Percentiles rank a stretch among this genome's conserved stretches.
phyloP scores from a whole-genome alignment of 2,888 invertebrate species.

The Dynastes grantii region DNA sequence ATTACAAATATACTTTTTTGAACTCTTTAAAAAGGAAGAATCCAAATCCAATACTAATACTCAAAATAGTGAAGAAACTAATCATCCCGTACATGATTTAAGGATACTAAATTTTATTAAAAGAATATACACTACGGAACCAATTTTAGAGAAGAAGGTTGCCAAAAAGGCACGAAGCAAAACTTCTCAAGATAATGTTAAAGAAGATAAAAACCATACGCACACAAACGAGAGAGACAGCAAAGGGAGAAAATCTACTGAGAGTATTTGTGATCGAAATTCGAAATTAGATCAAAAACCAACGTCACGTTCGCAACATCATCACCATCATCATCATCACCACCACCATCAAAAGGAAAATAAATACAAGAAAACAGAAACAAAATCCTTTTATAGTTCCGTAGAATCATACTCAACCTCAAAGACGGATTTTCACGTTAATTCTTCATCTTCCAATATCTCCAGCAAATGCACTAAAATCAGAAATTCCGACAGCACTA shows the following conservation, averaged over 20 bases:
- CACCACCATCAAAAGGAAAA: neutral
- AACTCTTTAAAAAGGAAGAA: conserved; percentile 51
- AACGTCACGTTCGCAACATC: neutral
- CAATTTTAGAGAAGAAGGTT: conserved; percentile 38
- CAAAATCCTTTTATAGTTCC: conserved; percentile 29
- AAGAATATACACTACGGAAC: conserved; percentile 47
- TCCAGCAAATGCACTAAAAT: conserved; percentile 11
- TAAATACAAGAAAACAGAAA: conserved; percentile 34
- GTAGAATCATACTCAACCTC: conserved; percentile 36
- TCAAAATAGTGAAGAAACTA: too few species aligned
- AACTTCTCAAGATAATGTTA: neutral
- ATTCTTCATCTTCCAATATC: conserved; percentile 26
- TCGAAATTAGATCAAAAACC: neutral
- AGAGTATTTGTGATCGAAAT: neutral
- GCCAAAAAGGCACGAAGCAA: conserved; percentile 9
- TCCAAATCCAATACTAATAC: neutral
- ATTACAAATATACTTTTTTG: conserved; percentile 55
- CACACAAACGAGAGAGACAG: neutral
- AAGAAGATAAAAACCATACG: neutral
- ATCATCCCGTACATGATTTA: conserved; percentile 31
- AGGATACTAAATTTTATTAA: conserved; percentile 49
- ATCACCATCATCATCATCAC: conserved; percentile 24
- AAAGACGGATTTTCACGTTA: conserved; percentile 5
- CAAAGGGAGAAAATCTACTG: neutral
- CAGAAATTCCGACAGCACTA: conserved; percentile 3